Evolutionary conservation across 2,888 invertebrate species (phyloP).

Genomic region (Kryphioiulus occultus): DNA sequence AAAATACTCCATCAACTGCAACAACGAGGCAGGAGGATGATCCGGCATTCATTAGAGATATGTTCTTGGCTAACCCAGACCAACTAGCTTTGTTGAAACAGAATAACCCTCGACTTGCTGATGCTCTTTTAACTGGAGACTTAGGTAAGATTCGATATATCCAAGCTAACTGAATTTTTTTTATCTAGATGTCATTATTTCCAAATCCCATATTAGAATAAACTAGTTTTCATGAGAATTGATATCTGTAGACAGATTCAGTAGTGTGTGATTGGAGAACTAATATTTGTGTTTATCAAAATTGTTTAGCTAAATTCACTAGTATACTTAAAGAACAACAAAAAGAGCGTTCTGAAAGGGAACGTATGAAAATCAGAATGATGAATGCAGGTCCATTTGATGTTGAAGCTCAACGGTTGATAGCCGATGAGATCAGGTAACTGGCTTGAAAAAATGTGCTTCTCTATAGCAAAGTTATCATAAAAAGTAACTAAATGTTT

Average conservation of each 20-base stretch:
- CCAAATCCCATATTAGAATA: too few species aligned
- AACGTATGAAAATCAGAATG: constrained; percentile 84
- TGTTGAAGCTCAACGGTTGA: constrained; percentile 90
- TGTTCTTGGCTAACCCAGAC: constrained; percentile 88
- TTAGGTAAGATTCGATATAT: constrained; percentile 67
- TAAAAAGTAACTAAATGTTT: neutral
- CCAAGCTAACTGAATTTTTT: too few species aligned
- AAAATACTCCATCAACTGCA: constrained; percentile 39
- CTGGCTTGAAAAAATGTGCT: neutral
- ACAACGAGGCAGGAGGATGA: constrained; percentile 72
- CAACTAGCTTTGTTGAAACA: constrained; percentile 89
- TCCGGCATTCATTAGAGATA: constrained; percentile 82
- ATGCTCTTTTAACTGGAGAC: constrained; percentile 85
- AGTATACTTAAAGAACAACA: constrained; percentile 83
- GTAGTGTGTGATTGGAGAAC: neutral
- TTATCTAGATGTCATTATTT: too few species aligned
- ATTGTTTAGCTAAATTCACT: constrained; percentile 75
- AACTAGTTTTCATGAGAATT: too few species aligned
- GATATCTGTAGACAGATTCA: neutral
- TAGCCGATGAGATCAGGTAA: constrained; percentile 93
- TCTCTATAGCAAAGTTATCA: neutral
- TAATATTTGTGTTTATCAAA: neutral
- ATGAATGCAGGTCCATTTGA: constrained; percentile 95
- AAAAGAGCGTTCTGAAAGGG: constrained; percentile 79
- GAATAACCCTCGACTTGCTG: constrained; percentile 90